Evolutionary conservation across 1,140 invertebrate species (phyloP), one percentile per base, ranked within the genome.

Genomic region (Calliphora vicina): DNA sequence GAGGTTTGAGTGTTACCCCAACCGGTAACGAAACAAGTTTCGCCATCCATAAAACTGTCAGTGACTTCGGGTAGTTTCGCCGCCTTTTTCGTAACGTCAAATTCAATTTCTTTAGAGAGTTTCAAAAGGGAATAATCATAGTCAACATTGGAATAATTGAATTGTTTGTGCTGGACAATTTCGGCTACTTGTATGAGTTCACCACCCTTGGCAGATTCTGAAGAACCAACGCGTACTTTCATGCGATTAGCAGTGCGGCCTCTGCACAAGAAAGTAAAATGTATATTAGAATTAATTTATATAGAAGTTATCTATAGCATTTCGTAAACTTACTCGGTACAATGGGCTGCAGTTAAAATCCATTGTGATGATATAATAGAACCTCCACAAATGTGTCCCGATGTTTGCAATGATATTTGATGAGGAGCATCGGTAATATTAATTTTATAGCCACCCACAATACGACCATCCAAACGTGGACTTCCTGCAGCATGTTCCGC

Each of bases 351-450:
- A 1, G 92, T 93, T 0, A 92, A 78, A 29, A 93, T 88, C 87
- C 92, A 93, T 10, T 91, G 84, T 27, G 92, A 82, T 10, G 87
- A 88, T 29, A 96, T 94, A 26, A 96, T 89, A 15, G 94, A 94
- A 5, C 93, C 95, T 1, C 95, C 95, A 87, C 96, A 96, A 50
- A 91, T 87, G 76, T 92, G 92, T 13, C 80, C 83, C 4, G 84
- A 82, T 0, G 86, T 88, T 83, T 91, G 90, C 81, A 92, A 61
- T 2, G 92, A 92, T 9, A 92, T 88, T 85, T 92, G 92, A 84
- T 92, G 90, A 0, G 92, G 92, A 82, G 91, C 89, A 82, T 91
- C 86, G 29, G 91, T 89, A 17, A 92, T 92, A 17, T 88, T 87
- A 8, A 91, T 90, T n/a, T 87, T 85, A 57, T 88, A 85, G 0